phyloP scores from a whole-genome alignment of 1,140 invertebrate species.

The Drosophila sproati region DNA sequence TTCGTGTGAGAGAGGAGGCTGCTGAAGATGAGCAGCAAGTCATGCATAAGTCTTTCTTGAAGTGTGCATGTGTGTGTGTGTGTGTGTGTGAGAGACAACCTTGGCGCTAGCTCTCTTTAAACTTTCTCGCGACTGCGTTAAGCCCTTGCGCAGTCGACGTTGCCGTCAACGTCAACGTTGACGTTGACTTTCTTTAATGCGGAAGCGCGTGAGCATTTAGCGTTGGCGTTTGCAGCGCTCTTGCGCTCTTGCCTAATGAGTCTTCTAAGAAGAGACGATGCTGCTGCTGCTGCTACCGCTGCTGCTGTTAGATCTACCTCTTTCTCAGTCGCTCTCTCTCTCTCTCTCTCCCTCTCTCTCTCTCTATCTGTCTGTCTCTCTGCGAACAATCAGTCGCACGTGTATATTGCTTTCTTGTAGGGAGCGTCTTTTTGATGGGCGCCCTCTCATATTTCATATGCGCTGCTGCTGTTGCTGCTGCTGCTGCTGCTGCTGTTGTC shows the following conservation, averaged over 20 bases:
- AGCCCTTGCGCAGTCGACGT: conserved; percentile 43
- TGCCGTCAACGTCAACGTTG: conserved; percentile 24
- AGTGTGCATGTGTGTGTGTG: neutral
- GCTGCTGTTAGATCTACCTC: conserved; percentile 12
- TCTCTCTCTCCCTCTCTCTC: too few relatives aligned
- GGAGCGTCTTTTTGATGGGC: conserved; percentile 25
- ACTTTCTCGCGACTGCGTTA: conserved; percentile 65
- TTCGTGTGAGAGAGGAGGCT: conserved; percentile 17
- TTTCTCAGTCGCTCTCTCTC: conserved; percentile 1
- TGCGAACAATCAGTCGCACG: conserved; percentile 27
- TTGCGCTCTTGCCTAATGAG: conserved; percentile 54
- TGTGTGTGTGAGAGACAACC: conserved; percentile 56
- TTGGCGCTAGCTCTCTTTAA: conserved; percentile 59
- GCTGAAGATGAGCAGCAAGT: conserved; percentile 49
- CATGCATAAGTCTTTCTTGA: conserved; percentile 4
- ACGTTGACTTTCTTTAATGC: conserved; percentile 76
- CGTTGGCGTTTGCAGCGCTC: conserved; percentile 32
- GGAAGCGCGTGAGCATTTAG: conserved; percentile 67
- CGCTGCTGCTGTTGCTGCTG: conserved; percentile 42
- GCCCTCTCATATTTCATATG: conserved; percentile 54
- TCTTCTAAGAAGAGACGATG: conserved; percentile 60
- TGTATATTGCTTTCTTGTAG: conserved; percentile 40
- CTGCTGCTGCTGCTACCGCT: conserved; percentile 20
- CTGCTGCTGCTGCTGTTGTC: neutral
- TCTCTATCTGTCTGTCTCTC: neutral